These are phyloP conservation scores for Emmelina monodactyla DNA, from an alignment of 2,888 invertebrate species.

Conservation along the genomic window DNA sequence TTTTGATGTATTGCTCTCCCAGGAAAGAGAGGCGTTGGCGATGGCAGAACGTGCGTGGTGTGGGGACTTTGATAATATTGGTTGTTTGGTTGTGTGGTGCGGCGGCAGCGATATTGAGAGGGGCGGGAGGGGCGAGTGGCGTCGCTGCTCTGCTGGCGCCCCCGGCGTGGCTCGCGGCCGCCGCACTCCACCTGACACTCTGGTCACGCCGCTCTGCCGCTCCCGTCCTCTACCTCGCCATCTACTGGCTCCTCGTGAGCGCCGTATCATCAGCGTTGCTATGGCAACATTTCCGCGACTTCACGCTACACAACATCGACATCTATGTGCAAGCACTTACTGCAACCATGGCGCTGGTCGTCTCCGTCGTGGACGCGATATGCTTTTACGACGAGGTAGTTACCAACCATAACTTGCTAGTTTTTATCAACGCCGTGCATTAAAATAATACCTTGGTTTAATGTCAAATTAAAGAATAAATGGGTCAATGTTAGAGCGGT, in stretches of 20 bases:
- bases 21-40: conserved; percentile 36
- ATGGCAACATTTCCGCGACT: conserved; percentile 27
- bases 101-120: conserved; percentile 34
- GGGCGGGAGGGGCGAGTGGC: conserved; percentile 30
- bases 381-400: conserved; percentile 57
- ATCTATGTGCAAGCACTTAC: conserved; percentile 37
- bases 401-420: conserved; percentile 3
- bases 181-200: conserved; percentile 42
- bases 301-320: conserved; percentile 26
- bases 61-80: conserved; percentile 33
- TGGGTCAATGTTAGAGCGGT: too few species aligned
- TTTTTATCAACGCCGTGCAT: too few species aligned
- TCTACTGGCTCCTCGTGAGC: conserved; percentile 51
- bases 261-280: conserved; percentile 33
- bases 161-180: conserved; percentile 47
- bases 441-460: not conserved
- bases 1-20: not conserved
- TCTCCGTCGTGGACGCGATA: conserved; percentile 40
- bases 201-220: conserved; percentile 47
- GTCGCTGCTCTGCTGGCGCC: conserved; percentile 39
- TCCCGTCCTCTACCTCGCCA: conserved; percentile 46
- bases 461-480: not conserved
- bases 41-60: conserved; percentile 42
- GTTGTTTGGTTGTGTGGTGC: conserved; percentile 41
- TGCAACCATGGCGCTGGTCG: conserved; percentile 28